phyloP scores from a whole-genome alignment of 2,797 vertebrate species.

The Todus mexicanus region DNA sequence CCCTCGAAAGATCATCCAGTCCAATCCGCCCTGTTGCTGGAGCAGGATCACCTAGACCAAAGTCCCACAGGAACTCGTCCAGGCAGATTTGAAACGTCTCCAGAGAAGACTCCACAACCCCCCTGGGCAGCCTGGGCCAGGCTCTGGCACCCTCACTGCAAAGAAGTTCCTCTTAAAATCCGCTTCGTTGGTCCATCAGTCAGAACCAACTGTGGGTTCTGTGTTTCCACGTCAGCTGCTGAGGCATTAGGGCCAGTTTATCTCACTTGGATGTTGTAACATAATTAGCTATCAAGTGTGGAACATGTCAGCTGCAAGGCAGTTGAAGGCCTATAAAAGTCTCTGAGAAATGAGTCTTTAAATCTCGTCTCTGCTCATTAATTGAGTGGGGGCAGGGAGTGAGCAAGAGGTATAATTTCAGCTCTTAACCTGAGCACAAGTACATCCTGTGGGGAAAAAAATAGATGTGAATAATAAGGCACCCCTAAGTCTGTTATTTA shows the following conservation, averaged over 20 bases:
- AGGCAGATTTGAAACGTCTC: no score
- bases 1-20: no score
- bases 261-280: neutral
- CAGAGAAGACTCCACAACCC: no score
- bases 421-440: neutral
- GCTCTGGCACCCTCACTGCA: no score
- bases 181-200: accelerated
- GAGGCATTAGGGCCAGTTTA: neutral
- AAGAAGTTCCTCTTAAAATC: no score
- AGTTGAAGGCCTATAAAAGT: neutral
- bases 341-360: neutral
- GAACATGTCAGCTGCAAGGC: neutral
- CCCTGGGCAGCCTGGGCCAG: no score
- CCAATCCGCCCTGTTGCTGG: no score
- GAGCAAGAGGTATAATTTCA: neutral
- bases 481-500: neutral
- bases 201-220: neutral
- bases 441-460: neutral
- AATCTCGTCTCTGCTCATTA: neutral
- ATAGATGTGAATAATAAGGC: neutral
- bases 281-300: neutral
- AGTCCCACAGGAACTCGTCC: no score
- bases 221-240: neutral
- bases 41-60: no score
- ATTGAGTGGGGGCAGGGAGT: neutral